Percentiles rank a stretch among this genome's conserved stretches.
Conservation (phyloP, 2,113 vertebrate species). For the Trinectes maculatus region DNA sequence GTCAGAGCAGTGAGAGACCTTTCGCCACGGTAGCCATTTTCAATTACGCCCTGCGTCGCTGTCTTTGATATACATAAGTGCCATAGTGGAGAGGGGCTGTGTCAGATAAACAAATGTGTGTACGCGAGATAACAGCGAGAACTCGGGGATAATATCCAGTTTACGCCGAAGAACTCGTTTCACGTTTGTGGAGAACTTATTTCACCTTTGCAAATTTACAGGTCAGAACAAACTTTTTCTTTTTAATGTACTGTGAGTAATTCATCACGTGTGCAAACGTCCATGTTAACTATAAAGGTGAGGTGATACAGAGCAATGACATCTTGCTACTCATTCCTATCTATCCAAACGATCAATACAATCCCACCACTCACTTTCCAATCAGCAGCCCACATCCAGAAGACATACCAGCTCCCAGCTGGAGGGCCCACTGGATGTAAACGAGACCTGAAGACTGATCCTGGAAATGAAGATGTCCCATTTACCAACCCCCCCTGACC, state of each 20-base stretch:
- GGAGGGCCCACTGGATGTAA: constrained; percentile 58
- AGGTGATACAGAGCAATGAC: constrained; percentile 13
- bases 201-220: constrained; percentile 54
- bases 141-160: constrained; percentile 74
- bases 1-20: constrained; percentile 77
- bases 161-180: constrained; percentile 63
- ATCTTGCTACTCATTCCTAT: constrained; percentile 29
- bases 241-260: not conserved
- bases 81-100: constrained; percentile 68
- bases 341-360: constrained; percentile 37
- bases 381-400: constrained; percentile 42
- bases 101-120: constrained; percentile 83
- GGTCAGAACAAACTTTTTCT: constrained; percentile 63
- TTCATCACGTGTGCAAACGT: constrained; percentile 11
- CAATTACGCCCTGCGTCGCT: constrained; percentile 73
- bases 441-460: constrained; percentile 61
- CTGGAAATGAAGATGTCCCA: constrained; percentile 68
- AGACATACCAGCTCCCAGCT: constrained; percentile 19
- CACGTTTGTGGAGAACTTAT: constrained; percentile 29
- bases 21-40: constrained; percentile 80
- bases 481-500: constrained; percentile 61
- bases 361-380: constrained; percentile 23
- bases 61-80: constrained; percentile 79
- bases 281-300: no score
- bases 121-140: constrained; percentile 78